Base-by-base conservation (phyloP, 2,888 invertebrate genomes). In the Leuctra nigra region DNA sequence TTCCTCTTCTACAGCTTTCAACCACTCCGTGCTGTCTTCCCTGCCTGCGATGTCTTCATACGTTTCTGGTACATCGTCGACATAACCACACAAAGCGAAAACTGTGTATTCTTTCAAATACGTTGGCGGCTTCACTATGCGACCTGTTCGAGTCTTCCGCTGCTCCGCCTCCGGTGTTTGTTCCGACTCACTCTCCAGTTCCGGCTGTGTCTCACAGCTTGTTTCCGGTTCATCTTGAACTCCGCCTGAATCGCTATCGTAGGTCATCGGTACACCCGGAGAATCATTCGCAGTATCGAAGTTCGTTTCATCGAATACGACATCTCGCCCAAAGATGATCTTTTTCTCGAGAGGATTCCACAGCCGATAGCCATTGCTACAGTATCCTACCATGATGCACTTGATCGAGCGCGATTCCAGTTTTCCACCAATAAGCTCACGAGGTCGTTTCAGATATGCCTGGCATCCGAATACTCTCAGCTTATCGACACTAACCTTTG, bases 381-480 rank as follows among this genome's bases (percentile, higher is more conserved):
- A 20, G 20, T 54, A 54, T 25, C 54, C 41, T 3, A 54, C 48
- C 48, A 48, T 47, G 29, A 29, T 29, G 16, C 48, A 48, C 29
- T 48, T 48, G 6, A 6, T 16, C 9, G 48, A 29, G 6, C 48
- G 7, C 14, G 48, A 16, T 2, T 25, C 25, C 29, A 48, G 20
- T 29, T 48, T 48, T 16, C 48, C 48, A 41, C 41, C 4, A 29
- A 48, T 18, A n/a, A 48, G 48, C 16, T 48, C 48, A 29, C 29
- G 16, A n/a, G 29, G 48, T n/a, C 25, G 9, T 11, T 18, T 25
- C 6, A 48, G 33, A 29, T 33, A 41, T 22, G 46, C 41, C n/a
- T n/a, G 9, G 23, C 38, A 53, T 13, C 53, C 38, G 14, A 36
- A 53, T 20, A 41, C 33, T 23, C 53, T 4, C 3, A 39, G 53